Evolutionary conservation across 1,140 invertebrate genomes (phyloP), one percentile per base, ranked within the genome.

Genomic region (Trichonephila clavata): DNA sequence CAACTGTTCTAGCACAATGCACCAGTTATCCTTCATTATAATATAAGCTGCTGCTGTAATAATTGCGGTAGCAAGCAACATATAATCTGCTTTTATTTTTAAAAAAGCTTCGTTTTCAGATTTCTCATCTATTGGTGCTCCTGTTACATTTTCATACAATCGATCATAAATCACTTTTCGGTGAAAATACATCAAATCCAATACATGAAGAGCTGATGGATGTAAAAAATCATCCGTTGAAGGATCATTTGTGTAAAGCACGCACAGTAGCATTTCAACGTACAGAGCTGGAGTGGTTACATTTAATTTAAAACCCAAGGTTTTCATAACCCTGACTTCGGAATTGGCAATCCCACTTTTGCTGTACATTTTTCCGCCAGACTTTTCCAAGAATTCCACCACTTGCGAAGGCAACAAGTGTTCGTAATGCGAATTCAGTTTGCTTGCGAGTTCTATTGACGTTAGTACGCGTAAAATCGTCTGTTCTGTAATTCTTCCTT

Each of bases 251-350:
- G 68, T 80, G 18, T 77, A 90, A 60, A 90, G 71, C 13, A 90
- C 71, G 20, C 88, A 80, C 10, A 90, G 39, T 14, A 92, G n/a
- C 13, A 57, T 95, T 94, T 95, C 95, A 20, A 96, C 86, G 94
- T 95, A 95, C 18, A 95, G 86, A 18, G 95, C 43, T 16, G 95
- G 94, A 21, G 95, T 95, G 2, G 94, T 81, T 5, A 94, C 60
- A 43, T 94, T 94, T 6, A 95, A 93, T 21, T 95, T 93, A 90
- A 94, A 95, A 50, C 95, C 83, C 14, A 96, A 93, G 10, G 95
- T 95, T 91, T 95, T 95, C 32, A 96, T 94, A 24, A 96, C 94
- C 77, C 95, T 94, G 27, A 96, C 68, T 87, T 96, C 95, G n/a
- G 95, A 96, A 71, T 95, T 95, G 18, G 95, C 86, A 43, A 96